phyloP scores from a whole-genome alignment of 2,888 invertebrate species.

The Chelonus formosanus region DNA sequence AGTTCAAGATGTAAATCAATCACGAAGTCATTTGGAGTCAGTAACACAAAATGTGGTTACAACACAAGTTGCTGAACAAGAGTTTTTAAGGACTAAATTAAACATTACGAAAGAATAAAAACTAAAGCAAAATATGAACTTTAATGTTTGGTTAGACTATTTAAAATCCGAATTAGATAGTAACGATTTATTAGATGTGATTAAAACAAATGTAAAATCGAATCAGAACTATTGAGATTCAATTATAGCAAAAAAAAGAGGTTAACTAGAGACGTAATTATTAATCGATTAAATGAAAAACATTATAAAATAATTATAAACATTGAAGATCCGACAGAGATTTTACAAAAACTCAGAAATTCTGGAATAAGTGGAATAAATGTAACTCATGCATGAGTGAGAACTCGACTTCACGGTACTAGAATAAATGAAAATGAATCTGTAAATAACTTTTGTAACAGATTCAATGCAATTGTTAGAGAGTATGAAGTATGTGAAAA shows the following conservation, averaged over 20 bases:
- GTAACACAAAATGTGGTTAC: too few species aligned
- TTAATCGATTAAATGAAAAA: background rate
- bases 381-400: conserved; percentile 35
- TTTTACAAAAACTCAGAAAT: background rate
- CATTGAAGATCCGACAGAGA: background rate
- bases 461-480: conserved; percentile 17
- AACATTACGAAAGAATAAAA: conserved; percentile 4
- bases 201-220: background rate
- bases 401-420: conserved; percentile 30
- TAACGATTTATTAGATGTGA: background rate
- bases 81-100: background rate
- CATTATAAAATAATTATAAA: background rate
- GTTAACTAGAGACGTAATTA: background rate
- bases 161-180: conserved; percentile 1
- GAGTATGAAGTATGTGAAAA: background rate
- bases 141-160: conserved; percentile 1
- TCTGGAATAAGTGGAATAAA: conserved; percentile 23
- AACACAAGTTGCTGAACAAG: background rate
- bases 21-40: too few species aligned
- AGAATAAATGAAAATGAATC: conserved; percentile 18
- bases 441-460: conserved; percentile 10
- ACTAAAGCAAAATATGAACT: background rate
- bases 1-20: too few species aligned
- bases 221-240: too few species aligned
- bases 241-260: background rate